Evolutionary conservation across 1,140 invertebrate genomes (phyloP).

Genomic region (Helicoverpa zea): DNA sequence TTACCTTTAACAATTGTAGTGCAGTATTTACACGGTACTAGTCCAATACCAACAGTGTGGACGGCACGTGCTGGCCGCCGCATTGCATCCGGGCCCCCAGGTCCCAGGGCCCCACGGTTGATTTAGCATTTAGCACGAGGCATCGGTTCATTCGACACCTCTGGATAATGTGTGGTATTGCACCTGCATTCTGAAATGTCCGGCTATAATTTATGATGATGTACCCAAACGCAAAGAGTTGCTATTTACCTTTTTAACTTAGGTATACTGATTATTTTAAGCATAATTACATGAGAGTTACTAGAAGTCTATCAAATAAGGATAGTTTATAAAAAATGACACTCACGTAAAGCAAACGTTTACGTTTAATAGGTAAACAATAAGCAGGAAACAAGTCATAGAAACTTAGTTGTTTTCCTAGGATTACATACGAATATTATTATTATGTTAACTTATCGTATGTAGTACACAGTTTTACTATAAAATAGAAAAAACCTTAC

Average conservation of each 20-base stretch:
- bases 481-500: not conserved
- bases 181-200: not conserved
- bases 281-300: too few species aligned
- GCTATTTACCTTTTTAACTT: not conserved
- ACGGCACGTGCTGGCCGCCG: not conserved
- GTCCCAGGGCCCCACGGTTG: not conserved
- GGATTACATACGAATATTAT: not conserved
- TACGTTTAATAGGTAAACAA: too few species aligned
- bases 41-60: not conserved
- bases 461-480: not conserved
- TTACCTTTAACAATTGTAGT: not conserved
- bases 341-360: too few species aligned
- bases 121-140: not conserved
- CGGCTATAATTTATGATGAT: not conserved
- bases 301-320: too few species aligned
- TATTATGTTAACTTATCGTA: not conserved
- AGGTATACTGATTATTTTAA: too few species aligned
- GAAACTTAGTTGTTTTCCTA: too few species aligned
- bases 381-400: too few species aligned
- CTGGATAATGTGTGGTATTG: not conserved
- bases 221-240: not conserved
- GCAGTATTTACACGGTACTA: not conserved
- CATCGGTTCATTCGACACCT: not conserved
- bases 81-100: not conserved
- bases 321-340: too few species aligned